Percentiles rank a stretch among this genome's conserved stretches.
Conservation (phyloP, 2,113 vertebrate species). For the Sylvia atricapilla region DNA sequence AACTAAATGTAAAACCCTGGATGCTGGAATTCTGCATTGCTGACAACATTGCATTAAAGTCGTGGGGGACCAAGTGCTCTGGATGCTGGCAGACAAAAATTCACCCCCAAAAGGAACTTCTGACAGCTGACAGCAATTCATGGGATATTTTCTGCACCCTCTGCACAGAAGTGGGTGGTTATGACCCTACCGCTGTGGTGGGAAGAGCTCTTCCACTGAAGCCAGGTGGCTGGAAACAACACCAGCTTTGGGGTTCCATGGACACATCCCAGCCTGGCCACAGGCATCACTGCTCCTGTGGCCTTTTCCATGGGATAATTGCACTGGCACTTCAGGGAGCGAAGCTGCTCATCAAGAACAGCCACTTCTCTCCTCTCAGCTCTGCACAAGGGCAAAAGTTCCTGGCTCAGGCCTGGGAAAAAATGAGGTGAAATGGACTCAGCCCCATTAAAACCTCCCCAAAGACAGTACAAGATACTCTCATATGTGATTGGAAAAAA, state of each 20-base stretch:
- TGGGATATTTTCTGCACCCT: not conserved
- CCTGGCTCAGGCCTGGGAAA: not conserved
- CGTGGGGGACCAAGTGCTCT: not conserved
- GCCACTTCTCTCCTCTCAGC: not conserved
- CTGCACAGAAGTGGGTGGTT: not conserved
- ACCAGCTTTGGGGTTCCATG: not conserved
- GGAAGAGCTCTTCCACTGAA: not conserved
- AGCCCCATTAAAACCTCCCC: not conserved
- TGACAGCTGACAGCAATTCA: not conserved
- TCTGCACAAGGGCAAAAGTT: not conserved
- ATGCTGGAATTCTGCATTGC: not conserved
- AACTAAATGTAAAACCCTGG: not conserved
- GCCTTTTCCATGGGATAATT: not conserved
- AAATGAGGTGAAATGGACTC: not conserved
- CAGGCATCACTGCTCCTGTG: not conserved
- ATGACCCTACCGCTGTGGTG: rapidly evolving
- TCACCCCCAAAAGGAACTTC: not conserved
- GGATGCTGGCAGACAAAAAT: not conserved
- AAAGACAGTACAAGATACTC: not conserved
- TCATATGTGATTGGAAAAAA: not conserved
- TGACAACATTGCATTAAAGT: not conserved
- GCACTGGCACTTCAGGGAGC: not conserved
- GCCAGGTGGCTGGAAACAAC: not conserved
- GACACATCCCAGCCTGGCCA: not conserved
- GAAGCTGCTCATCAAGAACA: not conserved